These are phyloP conservation scores for Nasua narica DNA, from an alignment of 2,797 vertebrate genomes.

Conservation along the genomic window DNA sequence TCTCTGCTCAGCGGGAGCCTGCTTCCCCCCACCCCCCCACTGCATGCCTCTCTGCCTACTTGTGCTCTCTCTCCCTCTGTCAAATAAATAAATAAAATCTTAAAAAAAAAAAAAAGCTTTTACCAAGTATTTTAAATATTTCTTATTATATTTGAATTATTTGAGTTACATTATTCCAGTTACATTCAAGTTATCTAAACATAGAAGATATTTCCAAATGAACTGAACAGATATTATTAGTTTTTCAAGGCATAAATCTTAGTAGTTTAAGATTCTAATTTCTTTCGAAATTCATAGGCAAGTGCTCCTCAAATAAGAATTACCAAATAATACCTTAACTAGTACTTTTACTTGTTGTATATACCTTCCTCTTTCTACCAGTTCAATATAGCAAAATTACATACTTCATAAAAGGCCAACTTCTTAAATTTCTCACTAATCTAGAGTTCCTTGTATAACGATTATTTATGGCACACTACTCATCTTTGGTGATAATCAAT, in stretches of 20 bases:
- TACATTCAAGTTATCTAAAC: not conserved
- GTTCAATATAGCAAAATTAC: not conserved
- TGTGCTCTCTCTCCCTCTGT: no score
- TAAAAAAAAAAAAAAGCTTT: not conserved
- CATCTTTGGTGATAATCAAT: not conserved
- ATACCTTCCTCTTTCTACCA: not conserved
- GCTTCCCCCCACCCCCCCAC: no score
- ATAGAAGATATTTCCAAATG: not conserved
- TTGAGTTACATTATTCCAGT: not conserved
- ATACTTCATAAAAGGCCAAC: not conserved
- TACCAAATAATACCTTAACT: not conserved
- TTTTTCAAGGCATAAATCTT: not conserved
- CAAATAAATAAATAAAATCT: not conserved
- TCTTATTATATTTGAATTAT: not conserved
- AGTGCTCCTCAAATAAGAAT: not conserved
- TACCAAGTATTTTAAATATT: slow-evolving; percentile 34
- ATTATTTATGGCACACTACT: not conserved
- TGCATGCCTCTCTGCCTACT: not conserved
- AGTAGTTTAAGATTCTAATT: not conserved
- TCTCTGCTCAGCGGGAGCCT: no score
- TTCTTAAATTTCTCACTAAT: not conserved
- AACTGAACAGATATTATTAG: not conserved
- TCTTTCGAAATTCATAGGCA: not conserved
- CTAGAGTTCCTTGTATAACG: not conserved
- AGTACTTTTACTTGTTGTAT: not conserved